Conservation (phyloP, 1,140 invertebrate species). For the Wasmannia auropunctata region DNA sequence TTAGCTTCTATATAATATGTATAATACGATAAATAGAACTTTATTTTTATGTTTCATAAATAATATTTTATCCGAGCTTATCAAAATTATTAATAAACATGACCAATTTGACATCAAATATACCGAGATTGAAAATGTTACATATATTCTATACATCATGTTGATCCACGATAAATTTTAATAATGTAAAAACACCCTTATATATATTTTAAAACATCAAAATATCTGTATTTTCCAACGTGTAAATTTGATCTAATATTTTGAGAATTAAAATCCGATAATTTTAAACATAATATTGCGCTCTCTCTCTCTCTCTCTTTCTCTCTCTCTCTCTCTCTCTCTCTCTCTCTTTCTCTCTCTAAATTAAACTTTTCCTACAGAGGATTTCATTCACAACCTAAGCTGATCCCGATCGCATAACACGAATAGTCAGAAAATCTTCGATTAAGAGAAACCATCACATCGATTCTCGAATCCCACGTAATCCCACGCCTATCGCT, state of each 20-base stretch:
- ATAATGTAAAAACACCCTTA: background rate
- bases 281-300: background rate
- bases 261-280: background rate
- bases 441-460: constrained; percentile 37
- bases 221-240: background rate
- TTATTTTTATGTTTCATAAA: background rate
- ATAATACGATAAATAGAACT: background rate
- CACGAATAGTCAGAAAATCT: constrained; percentile 6
- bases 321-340: background rate
- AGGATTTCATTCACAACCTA: background rate
- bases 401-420: background rate
- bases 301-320: too few species aligned
- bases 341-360: background rate
- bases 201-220: constrained; percentile 5
- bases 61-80: background rate
- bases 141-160: background rate
- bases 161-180: background rate
- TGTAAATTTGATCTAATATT: background rate
- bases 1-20: background rate
- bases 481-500: constrained; percentile 21
- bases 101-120: constrained; percentile 1
- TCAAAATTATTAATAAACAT: constrained; percentile 26
- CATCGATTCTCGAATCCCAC: background rate
- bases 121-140: constrained; percentile 19
- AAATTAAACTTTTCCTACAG: constrained; percentile 10